Base-by-base conservation (phyloP, 2,888 invertebrate species). In the Drosophila pseudotakahashii region DNA sequence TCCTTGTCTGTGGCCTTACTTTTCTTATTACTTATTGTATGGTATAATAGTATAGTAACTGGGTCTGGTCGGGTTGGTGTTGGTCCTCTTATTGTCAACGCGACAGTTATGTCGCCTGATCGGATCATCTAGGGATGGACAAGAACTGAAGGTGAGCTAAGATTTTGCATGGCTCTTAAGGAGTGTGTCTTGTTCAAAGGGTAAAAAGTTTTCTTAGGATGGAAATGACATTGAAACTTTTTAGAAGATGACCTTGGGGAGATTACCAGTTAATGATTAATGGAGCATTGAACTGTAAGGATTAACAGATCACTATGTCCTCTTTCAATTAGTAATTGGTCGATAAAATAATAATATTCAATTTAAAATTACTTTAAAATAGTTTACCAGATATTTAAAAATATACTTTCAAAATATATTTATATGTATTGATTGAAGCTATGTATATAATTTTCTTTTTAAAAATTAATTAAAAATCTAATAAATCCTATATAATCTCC, bases 1-100 rank as follows among this genome's bases (percentile, higher is more conserved):
- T 32, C 47, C 47, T 32, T 6, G 26, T 26, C 26, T 45, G 23
- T 48, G 42, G 45, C 54, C 52, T 66, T 72, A 63, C 60, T 73
- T 64, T 70, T 68, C 79, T 80, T 81, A 77, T 81, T 85, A 68
- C 74, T 66, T 62, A 68, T 70, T 79, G 77, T 73, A 23, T 13
- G 42, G 37, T 34, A 34, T 34, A 34, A 11, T 10, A 11, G 42
- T 11, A 42, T 42, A 19, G 19, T 23, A 53, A 67, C 48, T 69
- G 59, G 57, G 42, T 70, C 53, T 39, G 50, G 26, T 55, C 54
- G 50, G 54, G n/a, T 63, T 63, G 47, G 23, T 42, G 50, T 36
- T 55, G 59, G 19, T 73, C 48, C 44, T 52, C 51, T 74, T 62
- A 76, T 66, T 76, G 75, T 69, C 69, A 70, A 64, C 60, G 45